Conservation (phyloP, 1,140 invertebrate genomes). For the Mizuhopecten yessoensis region DNA sequence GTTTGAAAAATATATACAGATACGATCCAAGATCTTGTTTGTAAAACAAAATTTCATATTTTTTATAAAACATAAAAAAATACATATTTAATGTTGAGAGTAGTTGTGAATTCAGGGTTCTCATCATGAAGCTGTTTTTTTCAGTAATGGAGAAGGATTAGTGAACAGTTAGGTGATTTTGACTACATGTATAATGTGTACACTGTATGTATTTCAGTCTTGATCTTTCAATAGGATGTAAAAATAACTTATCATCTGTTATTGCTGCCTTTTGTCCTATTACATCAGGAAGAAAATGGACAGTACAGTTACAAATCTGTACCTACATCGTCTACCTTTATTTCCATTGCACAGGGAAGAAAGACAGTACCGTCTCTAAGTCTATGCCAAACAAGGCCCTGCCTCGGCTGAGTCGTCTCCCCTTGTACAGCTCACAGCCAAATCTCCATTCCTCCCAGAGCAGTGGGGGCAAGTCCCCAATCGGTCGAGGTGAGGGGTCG, state of each 20-base stretch:
- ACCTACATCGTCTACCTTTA: background rate
- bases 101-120: background rate
- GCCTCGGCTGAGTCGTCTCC: constrained; percentile 57
- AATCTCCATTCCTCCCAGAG: constrained; percentile 50
- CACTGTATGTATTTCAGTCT: background rate
- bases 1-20: too few species aligned
- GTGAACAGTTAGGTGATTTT: background rate
- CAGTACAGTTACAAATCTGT: constrained; percentile 41
- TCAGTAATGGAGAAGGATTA: background rate
- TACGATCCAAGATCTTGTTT: too few species aligned
- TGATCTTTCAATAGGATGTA: background rate
- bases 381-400: constrained; percentile 4
- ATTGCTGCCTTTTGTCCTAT: background rate
- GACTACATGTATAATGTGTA: background rate
- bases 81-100: background rate
- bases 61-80: too few species aligned
- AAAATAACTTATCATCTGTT: background rate
- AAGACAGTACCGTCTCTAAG: constrained; percentile 32
- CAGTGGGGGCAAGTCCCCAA: constrained; percentile 45
- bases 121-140: background rate
- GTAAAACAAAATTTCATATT: too few species aligned
- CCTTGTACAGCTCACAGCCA: constrained; percentile 60
- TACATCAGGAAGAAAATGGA: background rate
- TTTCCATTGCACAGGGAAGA: constrained; percentile 44
- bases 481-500: constrained; percentile 51